These are phyloP conservation scores for Platyscapa corneri DNA, from an alignment of 1,140 invertebrate genomes.

Conservation along the genomic window DNA sequence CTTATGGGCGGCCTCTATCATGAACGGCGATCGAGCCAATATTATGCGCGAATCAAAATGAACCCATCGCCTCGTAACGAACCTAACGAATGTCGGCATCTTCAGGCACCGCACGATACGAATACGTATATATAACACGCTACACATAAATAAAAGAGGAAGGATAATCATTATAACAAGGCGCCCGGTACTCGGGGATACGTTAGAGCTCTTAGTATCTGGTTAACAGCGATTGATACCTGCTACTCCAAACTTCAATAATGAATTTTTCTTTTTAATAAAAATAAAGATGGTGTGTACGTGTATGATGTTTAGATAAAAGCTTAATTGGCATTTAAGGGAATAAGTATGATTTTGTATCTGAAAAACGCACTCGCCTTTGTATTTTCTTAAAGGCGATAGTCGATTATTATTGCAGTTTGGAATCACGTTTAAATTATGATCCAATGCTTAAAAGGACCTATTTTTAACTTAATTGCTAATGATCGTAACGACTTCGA, in stretches of 20 bases:
- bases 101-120: neutral
- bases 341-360: no score
- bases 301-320: no score
- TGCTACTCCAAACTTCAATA: neutral
- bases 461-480: no score
- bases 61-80: constrained; percentile 20
- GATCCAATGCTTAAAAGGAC: no score
- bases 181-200: neutral
- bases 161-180: constrained; percentile 27
- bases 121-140: neutral
- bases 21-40: constrained; percentile 40
- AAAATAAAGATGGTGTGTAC: neutral
- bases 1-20: constrained; percentile 26
- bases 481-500: no score
- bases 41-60: constrained; percentile 44
- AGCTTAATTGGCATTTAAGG: no score
- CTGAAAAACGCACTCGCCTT: no score
- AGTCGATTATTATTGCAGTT: no score
- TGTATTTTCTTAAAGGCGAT: no score
- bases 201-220: neutral
- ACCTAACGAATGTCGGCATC: constrained; percentile 30
- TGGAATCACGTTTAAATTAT: no score
- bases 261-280: neutral
- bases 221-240: neutral
- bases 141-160: neutral